Evolutionary conservation across 2,888 invertebrate species (phyloP).

Genomic region (Teleogryllus oceanicus): DNA sequence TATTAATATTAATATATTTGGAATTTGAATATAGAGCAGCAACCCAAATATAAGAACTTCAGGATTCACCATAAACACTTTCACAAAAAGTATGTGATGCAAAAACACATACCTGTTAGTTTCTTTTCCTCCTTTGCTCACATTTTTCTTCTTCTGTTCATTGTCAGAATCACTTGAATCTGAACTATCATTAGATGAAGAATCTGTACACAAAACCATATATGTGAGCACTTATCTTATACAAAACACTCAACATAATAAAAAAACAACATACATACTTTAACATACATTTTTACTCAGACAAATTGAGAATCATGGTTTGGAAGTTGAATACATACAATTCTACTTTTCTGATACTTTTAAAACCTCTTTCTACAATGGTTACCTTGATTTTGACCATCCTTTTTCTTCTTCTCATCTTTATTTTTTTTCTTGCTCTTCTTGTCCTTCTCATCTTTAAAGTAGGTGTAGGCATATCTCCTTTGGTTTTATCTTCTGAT

Average conservation of each 20-base stretch:
- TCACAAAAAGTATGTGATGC: too few species aligned
- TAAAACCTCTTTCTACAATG: background rate
- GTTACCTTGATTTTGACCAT: conserved; percentile 27
- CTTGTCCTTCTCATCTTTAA: conserved; percentile 31
- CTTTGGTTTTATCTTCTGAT: conserved; percentile 33
- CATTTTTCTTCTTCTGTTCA: conserved; percentile 42
- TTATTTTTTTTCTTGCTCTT: conserved; percentile 30
- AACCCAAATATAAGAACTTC: too few species aligned
- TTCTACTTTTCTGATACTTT: background rate
- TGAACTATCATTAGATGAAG: conserved; percentile 69
- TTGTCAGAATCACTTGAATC: conserved; percentile 61
- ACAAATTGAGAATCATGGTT: too few species aligned
- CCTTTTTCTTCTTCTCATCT: conserved; percentile 30
- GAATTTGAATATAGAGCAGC: too few species aligned
- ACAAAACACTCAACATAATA: background rate
- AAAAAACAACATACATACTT: background rate
- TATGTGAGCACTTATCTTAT: too few species aligned
- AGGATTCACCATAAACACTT: too few species aligned
- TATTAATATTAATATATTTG: too few species aligned
- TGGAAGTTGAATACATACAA: too few species aligned
- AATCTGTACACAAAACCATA: conserved; percentile 49
- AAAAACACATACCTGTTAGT: conserved; percentile 40
- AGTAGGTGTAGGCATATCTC: conserved; percentile 24
- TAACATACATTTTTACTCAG: too few species aligned
- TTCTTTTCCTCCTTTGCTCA: conserved; percentile 49